Conservation (phyloP, 1,140 invertebrate species). For the Maniola jurtina region DNA sequence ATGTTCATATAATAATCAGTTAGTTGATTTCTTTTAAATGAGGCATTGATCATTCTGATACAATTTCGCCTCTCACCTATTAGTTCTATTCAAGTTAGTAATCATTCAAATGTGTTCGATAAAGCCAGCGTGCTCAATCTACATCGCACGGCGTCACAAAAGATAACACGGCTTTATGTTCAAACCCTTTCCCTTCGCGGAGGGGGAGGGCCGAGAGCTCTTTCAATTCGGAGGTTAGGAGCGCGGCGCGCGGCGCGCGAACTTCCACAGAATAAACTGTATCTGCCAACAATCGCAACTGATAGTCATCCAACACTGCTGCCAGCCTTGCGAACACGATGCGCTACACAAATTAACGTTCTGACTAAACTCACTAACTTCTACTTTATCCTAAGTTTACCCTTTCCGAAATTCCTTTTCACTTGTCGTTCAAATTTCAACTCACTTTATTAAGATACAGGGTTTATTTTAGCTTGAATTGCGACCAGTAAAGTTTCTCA, state of each 20-base stretch:
- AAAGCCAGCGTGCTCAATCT: too few relatives aligned
- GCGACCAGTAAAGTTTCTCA: not conserved
- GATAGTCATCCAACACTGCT: constrained; percentile 33
- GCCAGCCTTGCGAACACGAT: constrained; percentile 20
- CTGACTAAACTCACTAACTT: constrained; percentile 29
- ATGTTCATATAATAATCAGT: too few relatives aligned
- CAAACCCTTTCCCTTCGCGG: constrained; percentile 6
- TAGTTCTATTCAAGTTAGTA: too few relatives aligned
- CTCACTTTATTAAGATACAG: not conserved
- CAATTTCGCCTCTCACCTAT: too few relatives aligned
- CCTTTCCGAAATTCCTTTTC: constrained; percentile 10
- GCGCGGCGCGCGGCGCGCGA: too few relatives aligned
- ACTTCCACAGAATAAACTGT: not conserved
- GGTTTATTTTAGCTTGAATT: not conserved
- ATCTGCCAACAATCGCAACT: constrained; percentile 8
- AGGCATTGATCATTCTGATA: too few relatives aligned
- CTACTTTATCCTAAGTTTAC: constrained; percentile 20
- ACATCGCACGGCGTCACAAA: not conserved
- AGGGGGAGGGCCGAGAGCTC: constrained; percentile 15
- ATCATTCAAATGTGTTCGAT: too few relatives aligned
- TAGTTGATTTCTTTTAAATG: too few relatives aligned
- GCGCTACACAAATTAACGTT: constrained; percentile 28
- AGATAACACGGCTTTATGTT: constrained; percentile 17
- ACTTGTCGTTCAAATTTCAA: not conserved
- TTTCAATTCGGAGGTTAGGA: constrained; percentile 28